phyloP scores from a whole-genome alignment of 2,888 invertebrate species.

The Glyphotaelius pellucidus region DNA sequence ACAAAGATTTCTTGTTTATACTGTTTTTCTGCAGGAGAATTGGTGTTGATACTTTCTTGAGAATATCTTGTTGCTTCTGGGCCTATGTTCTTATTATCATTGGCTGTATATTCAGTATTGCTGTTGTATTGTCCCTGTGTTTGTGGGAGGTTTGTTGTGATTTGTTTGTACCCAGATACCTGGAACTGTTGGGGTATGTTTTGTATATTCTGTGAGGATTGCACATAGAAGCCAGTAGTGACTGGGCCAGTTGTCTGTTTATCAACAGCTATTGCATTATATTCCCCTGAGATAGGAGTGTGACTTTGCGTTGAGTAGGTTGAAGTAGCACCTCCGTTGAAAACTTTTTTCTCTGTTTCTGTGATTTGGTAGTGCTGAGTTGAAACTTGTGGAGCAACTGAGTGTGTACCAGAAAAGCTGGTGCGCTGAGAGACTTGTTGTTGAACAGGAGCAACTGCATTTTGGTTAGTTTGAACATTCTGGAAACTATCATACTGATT shows the following conservation, averaged over 20 bases:
- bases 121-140: background rate
- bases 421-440: constrained; percentile 37
- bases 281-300: background rate
- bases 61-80: constrained; percentile 5
- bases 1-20: background rate
- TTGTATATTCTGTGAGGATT: constrained; percentile 36
- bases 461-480: constrained; percentile 43
- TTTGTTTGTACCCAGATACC: background rate
- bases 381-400: constrained; percentile 24
- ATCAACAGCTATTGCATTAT: background rate
- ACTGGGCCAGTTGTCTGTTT: constrained; percentile 28
- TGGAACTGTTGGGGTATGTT: constrained; percentile 24
- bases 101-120: background rate
- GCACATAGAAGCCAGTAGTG: constrained; percentile 25
- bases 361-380: constrained; percentile 19
- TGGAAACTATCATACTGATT: constrained; percentile 16
- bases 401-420: background rate
- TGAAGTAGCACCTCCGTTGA: constrained; percentile 5
- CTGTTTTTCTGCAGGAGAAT: background rate
- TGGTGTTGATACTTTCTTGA: background rate
- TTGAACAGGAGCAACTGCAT: background rate
- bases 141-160: background rate
- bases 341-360: background rate
- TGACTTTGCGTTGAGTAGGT: background rate
- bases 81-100: background rate